Percentiles rank a stretch among this genome's conserved stretches.
Conservation (phyloP, 2,113 vertebrate genomes). For the Myotis lucifugus region DNA sequence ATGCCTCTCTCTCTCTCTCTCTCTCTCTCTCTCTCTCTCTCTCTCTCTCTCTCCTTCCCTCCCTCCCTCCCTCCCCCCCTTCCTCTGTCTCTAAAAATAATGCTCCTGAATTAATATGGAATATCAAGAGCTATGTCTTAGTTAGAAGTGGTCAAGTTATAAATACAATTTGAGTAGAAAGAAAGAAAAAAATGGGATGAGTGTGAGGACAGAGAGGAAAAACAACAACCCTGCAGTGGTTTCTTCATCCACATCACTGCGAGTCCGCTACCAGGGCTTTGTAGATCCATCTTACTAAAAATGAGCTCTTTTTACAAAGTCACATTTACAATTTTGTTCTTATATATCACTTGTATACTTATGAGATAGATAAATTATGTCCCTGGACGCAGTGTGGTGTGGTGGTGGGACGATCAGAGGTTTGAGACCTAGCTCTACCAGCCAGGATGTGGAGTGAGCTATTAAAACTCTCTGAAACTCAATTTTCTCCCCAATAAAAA, state of each 20-base stretch:
- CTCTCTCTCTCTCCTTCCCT: too few species aligned
- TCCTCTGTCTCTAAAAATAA: not conserved
- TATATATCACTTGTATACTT: not conserved
- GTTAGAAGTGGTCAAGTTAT: not conserved
- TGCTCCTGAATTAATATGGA: not conserved
- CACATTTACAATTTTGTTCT: not conserved
- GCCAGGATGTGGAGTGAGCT: not conserved
- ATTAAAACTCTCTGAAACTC: not conserved
- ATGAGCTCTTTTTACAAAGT: not conserved
- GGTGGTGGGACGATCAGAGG: not conserved
- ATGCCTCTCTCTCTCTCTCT: too few species aligned
- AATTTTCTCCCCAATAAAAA: not conserved
- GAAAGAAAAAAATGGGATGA: not conserved
- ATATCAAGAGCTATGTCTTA: slow-evolving; percentile 14
- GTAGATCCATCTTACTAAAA: not conserved
- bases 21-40: too few species aligned
- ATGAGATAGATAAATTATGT: slow-evolving; percentile 1
- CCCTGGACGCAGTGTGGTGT: too few species aligned
- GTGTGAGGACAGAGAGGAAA: not conserved
- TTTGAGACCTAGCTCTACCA: not conserved
- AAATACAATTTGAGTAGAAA: slow-evolving; percentile 34
- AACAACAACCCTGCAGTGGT: not conserved
- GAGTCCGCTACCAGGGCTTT: not conserved
- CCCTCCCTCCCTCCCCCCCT: too few species aligned
- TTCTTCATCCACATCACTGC: not conserved